Conservation (phyloP, 2,888 invertebrate genomes). For the Megastigmus dorsalis region DNA sequence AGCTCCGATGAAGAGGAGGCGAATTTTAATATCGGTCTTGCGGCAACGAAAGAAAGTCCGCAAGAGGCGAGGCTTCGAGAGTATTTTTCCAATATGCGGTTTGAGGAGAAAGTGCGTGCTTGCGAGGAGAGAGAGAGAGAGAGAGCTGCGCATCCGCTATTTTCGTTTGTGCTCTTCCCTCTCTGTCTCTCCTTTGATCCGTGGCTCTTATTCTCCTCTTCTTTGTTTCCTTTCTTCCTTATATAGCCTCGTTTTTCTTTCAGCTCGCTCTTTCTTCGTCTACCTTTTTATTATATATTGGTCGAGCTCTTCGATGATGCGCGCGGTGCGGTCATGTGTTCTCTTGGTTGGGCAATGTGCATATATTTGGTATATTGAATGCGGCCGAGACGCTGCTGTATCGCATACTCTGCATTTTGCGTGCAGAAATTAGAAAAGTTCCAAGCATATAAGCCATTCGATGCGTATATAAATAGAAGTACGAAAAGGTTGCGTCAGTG, state of each 20-base stretch:
- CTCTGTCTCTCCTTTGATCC: conserved; percentile 19
- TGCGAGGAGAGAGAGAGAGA: not conserved
- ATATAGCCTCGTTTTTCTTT: not conserved
- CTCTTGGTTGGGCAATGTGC: too few relatives aligned
- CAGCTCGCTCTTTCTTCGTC: too few relatives aligned
- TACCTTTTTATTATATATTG: conserved; percentile 45
- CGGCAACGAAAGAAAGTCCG: conserved; percentile 6
- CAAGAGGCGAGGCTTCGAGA: conserved; percentile 13
- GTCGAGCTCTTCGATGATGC: conserved; percentile 5
- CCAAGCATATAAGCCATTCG: too few relatives aligned
- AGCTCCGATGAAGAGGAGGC: conserved; percentile 47
- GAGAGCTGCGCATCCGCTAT: conserved; percentile 3
- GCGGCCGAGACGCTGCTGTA: too few relatives aligned
- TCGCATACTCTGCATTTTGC: too few relatives aligned
- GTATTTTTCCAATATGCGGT: conserved; percentile 50
- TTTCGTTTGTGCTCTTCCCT: not conserved
- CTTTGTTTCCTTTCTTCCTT: not conserved
- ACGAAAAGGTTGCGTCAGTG: too few relatives aligned
- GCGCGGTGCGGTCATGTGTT: too few relatives aligned
- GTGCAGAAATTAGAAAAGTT: conserved; percentile 33
- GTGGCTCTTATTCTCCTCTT: too few relatives aligned
- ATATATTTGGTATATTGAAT: not conserved
- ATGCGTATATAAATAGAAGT: too few relatives aligned
- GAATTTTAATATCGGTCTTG: conserved; percentile 56
- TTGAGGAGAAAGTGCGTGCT: not conserved